Conservation (phyloP, 1,140 invertebrate genomes). For the Procambarus virginalis region DNA sequence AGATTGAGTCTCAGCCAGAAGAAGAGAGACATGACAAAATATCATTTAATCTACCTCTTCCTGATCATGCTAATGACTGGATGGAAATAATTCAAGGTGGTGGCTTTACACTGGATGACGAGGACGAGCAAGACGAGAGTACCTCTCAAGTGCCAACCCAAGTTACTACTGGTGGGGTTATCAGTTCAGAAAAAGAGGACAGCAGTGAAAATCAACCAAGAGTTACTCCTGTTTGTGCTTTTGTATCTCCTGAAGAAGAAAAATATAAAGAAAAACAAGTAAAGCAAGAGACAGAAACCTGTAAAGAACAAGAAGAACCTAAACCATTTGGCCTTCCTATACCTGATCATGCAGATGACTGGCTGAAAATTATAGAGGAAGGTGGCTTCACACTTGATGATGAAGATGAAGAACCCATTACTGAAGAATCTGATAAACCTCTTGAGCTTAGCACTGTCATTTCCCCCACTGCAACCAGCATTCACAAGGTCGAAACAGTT, state of each 20-base stretch:
- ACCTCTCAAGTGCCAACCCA: background rate
- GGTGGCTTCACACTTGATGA: slow-evolving; percentile 58
- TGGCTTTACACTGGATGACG: slow-evolving; percentile 56
- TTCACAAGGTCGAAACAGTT: background rate
- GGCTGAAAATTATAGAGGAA: slow-evolving; percentile 55
- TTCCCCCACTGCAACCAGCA: background rate
- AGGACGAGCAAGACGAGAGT: slow-evolving; percentile 34
- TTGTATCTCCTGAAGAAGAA: background rate
- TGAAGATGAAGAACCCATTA: slow-evolving; percentile 45
- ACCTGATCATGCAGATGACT: slow-evolving; percentile 60
- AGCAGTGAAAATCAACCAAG: background rate
- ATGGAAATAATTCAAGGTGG: slow-evolving; percentile 65
- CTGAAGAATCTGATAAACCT: background rate
- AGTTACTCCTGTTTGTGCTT: no score
- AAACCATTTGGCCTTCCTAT: slow-evolving; percentile 43
- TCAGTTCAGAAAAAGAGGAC: background rate
- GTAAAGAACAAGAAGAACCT: background rate
- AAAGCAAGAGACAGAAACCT: background rate
- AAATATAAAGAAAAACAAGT: background rate
- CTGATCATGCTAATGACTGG: slow-evolving; percentile 69
- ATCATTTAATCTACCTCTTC: slow-evolving; percentile 27
- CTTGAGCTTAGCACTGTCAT: background rate
- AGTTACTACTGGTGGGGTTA: background rate
- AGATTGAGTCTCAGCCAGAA: background rate
- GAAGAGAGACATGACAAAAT: background rate